Evolutionary conservation across 1,140 invertebrate genomes (phyloP), one percentile per base, ranked within the genome.

Genomic region (Glossosoma conforme): DNA sequence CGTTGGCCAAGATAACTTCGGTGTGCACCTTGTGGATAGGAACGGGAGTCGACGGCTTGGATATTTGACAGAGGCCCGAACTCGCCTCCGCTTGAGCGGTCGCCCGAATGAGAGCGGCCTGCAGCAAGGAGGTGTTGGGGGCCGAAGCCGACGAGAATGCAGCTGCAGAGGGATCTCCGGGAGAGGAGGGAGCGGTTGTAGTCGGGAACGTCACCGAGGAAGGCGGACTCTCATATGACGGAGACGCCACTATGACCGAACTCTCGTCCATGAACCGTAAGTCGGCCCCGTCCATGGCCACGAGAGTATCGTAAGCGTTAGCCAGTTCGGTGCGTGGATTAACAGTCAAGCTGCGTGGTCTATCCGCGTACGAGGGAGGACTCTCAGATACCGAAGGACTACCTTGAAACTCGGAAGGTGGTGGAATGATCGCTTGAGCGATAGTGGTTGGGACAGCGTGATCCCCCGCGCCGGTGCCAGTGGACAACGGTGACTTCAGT

Each of bases 261-360:
- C 89, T 92, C 62, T 93, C 91, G 64, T 93, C 91, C 90, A 93
- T 92, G 64, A 81, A 93, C 13, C 84, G 77, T 25, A 93, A 69
- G 69, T 93, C 90, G 10, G 85, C 85, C 36, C 82, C 84, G 64
- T 91, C 87, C 61, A 91, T 69, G 46, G 85, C 86, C 18, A 85
- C 78, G 42, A 91, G 68, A 46, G 87, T 74, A 62, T 92, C 88
- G 62, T 85, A 89, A 18, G 81, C 83, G n/a, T 67, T 74, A 9
- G 65, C 67, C 55, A 79, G 74, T 28, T 72, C 75, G 58, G 77
- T 77, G 5, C 70, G 67, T 22, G 66, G 60, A 15, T 71, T 66
- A 2, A 78, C 68, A 48, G 75, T 71, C 47, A 83, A 66, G 48
- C 76, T 80, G 61, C 72, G 77, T 15, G 78, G 75, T 60, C 77